Evolutionary conservation across 1,140 invertebrate genomes (phyloP).

Genomic region (Cotesia chilonis): DNA sequence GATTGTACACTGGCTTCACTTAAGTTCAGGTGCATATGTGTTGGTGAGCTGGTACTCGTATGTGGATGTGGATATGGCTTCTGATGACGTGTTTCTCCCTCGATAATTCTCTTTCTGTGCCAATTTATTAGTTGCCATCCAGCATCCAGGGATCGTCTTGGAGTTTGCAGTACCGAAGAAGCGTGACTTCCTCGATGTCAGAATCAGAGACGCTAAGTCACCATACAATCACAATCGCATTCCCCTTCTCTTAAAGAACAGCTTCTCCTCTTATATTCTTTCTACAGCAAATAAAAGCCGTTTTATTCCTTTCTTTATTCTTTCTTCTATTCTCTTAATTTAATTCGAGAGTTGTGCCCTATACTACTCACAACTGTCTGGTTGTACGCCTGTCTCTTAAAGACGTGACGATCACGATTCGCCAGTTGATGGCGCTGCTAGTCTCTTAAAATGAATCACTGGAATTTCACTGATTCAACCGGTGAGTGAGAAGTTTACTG

Average conservation of each 20-base stretch:
- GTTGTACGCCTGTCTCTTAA: too few species aligned
- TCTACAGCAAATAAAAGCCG: too few species aligned
- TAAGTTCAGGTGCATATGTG: background rate
- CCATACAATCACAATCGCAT: background rate
- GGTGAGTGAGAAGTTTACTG: too few species aligned
- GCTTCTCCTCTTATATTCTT: background rate
- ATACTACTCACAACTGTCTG: too few species aligned
- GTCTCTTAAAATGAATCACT: too few species aligned
- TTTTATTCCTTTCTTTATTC: too few species aligned
- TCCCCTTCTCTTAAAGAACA: background rate
- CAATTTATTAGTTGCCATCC: conserved; percentile 21
- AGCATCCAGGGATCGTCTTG: conserved; percentile 10
- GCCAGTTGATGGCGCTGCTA: too few species aligned
- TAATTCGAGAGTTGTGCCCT: background rate
- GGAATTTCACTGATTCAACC: too few species aligned
- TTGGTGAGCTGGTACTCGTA: background rate
- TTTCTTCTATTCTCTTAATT: background rate
- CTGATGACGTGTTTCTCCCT: too few species aligned
- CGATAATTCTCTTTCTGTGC: conserved; percentile 3
- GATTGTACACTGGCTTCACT: background rate
- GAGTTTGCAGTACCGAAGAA: conserved; percentile 22
- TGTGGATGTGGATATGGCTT: background rate
- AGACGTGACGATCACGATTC: too few species aligned
- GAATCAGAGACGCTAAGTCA: background rate
- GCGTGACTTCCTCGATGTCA: conserved; percentile 37